These are phyloP conservation scores for Neopelma chrysocephalum DNA, from an alignment of 2,797 vertebrate genomes.

Conservation along the genomic window DNA sequence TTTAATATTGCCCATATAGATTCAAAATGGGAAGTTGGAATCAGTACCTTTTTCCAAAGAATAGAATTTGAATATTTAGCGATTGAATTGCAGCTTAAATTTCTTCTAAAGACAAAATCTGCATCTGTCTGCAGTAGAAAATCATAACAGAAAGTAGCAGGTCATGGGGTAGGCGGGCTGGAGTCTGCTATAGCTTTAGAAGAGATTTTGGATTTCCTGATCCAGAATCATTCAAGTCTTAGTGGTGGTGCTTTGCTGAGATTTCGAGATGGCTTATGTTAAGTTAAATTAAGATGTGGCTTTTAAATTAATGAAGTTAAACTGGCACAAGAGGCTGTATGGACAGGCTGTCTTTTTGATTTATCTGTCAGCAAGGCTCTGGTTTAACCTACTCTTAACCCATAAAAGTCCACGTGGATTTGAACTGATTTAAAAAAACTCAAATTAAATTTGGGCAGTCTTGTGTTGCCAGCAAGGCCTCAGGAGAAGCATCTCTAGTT, in stretches of 20 bases:
- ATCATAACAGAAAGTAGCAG: not conserved
- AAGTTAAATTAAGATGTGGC: conserved; percentile 2
- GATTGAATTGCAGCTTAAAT: not conserved
- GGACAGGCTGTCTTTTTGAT: conserved; percentile 57
- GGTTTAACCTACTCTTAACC: conserved; percentile 59
- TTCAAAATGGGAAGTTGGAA: not conserved
- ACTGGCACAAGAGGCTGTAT: not conserved
- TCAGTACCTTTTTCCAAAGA: not conserved
- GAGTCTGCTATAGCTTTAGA: not conserved
- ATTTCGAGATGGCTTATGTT: not conserved
- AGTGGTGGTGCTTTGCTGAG: not conserved
- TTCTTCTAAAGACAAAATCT: not conserved
- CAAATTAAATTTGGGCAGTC: conserved; percentile 56
- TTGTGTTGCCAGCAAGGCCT: conserved; percentile 46
- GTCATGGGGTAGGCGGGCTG: not conserved
- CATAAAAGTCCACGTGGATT: conserved; percentile 20
- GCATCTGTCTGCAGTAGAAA: not conserved
- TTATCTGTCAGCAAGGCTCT: conserved; percentile 54
- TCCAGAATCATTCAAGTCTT: not conserved
- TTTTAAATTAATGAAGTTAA: conserved; percentile 41
- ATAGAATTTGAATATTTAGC: not conserved
- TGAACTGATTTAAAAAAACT: conserved; percentile 54
- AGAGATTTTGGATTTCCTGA: not conserved
- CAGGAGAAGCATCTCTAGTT: conserved; percentile 52
- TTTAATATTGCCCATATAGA: not conserved